A percentile compares a stretch with the other conserved stretches of the same genome.
Conservation (phyloP, 2,797 vertebrate genomes). For the Tokudaia tokunoshimensis region DNA sequence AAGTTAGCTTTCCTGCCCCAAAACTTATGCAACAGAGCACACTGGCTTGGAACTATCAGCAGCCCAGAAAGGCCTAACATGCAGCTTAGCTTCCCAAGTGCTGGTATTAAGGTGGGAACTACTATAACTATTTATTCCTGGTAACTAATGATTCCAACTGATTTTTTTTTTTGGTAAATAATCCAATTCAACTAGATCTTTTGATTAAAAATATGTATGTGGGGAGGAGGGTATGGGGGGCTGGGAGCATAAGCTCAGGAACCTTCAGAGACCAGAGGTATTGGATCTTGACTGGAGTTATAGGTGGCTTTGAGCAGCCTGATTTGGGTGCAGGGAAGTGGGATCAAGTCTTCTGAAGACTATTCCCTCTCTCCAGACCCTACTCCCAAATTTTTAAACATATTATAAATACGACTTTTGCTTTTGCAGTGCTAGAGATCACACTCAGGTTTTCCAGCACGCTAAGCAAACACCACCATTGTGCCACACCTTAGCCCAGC, state of each 20-base stretch:
- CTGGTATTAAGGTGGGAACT: background rate
- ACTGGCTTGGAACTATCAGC: background rate
- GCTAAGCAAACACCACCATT: background rate
- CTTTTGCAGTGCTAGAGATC: background rate
- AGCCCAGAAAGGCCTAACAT: background rate
- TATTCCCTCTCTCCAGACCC: background rate
- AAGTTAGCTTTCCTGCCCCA: background rate
- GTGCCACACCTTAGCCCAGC: background rate
- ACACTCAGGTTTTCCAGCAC: background rate
- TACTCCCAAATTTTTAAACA: background rate
- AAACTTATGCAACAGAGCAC: background rate
- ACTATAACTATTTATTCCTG: background rate
- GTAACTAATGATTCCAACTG: background rate
- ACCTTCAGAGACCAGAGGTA: background rate
- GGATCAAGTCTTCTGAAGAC: background rate
- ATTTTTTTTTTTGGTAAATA: background rate
- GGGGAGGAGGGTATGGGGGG: no score
- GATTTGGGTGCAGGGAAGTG: background rate
- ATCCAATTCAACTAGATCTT: background rate
- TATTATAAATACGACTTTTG: background rate
- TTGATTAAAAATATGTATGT: background rate
- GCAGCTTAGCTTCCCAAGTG: background rate
- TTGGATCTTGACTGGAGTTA: background rate
- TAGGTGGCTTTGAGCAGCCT: background rate
- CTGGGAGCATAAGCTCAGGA: background rate